These are phyloP conservation scores for Sinopyrophorus schimmeli DNA, from an alignment of 2,888 invertebrate genomes.

Conservation along the genomic window DNA sequence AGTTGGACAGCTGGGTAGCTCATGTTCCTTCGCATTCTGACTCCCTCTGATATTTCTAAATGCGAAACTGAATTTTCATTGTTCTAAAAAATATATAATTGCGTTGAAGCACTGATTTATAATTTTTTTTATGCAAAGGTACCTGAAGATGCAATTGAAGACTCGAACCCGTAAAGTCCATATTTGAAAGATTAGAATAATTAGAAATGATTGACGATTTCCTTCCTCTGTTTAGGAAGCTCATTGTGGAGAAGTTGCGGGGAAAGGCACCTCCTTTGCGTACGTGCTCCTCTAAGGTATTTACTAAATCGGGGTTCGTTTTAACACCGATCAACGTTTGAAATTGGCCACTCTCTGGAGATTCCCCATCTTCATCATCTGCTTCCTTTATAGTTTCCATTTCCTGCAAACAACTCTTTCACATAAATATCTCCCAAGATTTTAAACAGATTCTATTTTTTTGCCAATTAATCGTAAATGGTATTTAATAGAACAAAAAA, in stretches of 20 bases:
- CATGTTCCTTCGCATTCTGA: slow-evolving; percentile 51
- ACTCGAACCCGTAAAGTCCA: slow-evolving; percentile 76
- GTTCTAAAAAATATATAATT: slow-evolving; percentile 20
- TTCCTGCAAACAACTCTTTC: slow-evolving; percentile 61
- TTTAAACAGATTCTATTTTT: no score
- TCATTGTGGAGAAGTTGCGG: slow-evolving; percentile 53
- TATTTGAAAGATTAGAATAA: slow-evolving; percentile 71
- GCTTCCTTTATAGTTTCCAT: slow-evolving; percentile 72
- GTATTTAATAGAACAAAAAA: no score
- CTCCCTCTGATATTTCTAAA: slow-evolving; percentile 34
- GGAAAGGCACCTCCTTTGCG: slow-evolving; percentile 52
- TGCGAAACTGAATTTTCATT: slow-evolving; percentile 15
- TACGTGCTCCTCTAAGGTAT: no score
- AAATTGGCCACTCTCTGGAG: slow-evolving; percentile 46
- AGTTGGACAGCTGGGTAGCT: slow-evolving; percentile 53
- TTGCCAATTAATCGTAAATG: no score
- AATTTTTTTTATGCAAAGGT: slow-evolving; percentile 1
- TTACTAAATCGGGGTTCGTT: slow-evolving; percentile 48
- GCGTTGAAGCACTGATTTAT: no score
- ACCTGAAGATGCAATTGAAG: slow-evolving; percentile 68
- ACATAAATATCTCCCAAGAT: no score
- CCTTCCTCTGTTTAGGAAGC: slow-evolving; percentile 46
- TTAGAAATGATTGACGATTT: slow-evolving; percentile 63
- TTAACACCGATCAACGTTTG: slow-evolving; percentile 47
- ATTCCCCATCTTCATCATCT: slow-evolving; percentile 66